A percentile compares a stretch with the other conserved stretches of the same genome.
These are phyloP conservation scores for Trogon melanurus DNA, from an alignment of 2,113 vertebrate genomes.

Conservation along the genomic window DNA sequence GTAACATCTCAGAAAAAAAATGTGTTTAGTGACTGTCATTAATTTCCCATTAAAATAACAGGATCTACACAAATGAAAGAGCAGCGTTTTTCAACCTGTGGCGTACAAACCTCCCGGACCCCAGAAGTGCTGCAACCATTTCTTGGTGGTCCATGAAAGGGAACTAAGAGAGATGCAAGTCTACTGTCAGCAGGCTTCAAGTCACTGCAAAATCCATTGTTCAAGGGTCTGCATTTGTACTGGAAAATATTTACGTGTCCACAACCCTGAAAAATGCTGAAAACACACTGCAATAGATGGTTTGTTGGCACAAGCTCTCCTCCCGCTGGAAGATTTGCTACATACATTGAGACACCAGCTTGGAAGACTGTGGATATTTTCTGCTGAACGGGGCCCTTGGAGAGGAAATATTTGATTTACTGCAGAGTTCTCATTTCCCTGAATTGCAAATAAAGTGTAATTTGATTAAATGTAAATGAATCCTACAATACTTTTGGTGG, in stretches of 20 bases:
- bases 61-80: neutral
- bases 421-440: slow-evolving; percentile 67
- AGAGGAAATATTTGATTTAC: slow-evolving; percentile 74
- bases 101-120: neutral
- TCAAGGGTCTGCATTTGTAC: neutral
- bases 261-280: neutral
- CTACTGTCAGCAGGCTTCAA: neutral
- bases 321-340: slow-evolving; percentile 58
- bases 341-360: slow-evolving; percentile 35
- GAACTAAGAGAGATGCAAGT: neutral
- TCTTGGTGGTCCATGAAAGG: neutral
- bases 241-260: neutral
- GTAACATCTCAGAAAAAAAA: neutral
- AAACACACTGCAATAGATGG: neutral
- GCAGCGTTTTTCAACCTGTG: neutral
- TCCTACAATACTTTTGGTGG: slow-evolving; percentile 68
- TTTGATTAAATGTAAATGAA: slow-evolving; percentile 76
- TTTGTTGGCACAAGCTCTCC: slow-evolving; percentile 62
- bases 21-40: neutral
- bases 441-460: slow-evolving; percentile 76
- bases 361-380: slow-evolving; percentile 46
- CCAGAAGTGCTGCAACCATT: neutral
- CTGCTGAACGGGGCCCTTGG: slow-evolving; percentile 58
- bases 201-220: neutral
- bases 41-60: neutral